Conservation (phyloP, 2,888 invertebrate genomes). For the Acrocera orbiculus region DNA sequence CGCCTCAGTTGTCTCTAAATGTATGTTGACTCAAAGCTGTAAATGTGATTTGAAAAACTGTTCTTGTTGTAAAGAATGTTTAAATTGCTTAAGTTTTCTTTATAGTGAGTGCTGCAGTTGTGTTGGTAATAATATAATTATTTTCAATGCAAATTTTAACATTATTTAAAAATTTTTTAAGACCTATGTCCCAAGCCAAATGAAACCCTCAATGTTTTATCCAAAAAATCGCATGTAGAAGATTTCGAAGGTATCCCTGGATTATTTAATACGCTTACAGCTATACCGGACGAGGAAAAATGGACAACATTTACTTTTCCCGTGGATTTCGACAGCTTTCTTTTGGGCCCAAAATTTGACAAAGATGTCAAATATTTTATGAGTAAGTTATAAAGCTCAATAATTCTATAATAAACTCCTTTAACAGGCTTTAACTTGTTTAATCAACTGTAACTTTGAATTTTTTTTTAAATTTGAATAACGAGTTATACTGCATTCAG, state of each 20-base stretch:
- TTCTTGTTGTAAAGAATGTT: constrained; percentile 89
- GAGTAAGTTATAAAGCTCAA: constrained; percentile 42
- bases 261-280: constrained; percentile 65
- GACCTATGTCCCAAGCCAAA: constrained; percentile 82
- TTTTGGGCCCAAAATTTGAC: constrained; percentile 45
- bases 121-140: constrained; percentile 85
- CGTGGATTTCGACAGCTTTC: constrained; percentile 50
- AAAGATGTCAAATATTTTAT: constrained; percentile 53
- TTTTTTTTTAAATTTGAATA: too few relatives aligned
- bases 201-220: constrained; percentile 52
- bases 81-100: constrained; percentile 69
- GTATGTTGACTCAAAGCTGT: constrained; percentile 89
- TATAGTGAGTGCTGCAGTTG: constrained; percentile 94
- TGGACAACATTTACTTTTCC: constrained; percentile 78
- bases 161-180: too few relatives aligned
- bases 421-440: too few relatives aligned
- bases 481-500: too few relatives aligned
- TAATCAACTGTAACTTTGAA: too few relatives aligned
- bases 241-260: constrained; percentile 67
- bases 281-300: constrained; percentile 58
- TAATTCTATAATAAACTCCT: too few relatives aligned
- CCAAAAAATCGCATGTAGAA: constrained; percentile 70
- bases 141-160: too few relatives aligned
- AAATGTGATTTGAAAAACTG: constrained; percentile 87
- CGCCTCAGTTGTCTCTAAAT: constrained; percentile 90